Conservation (phyloP, 2,113 vertebrate genomes). For the Lepus americanus region DNA sequence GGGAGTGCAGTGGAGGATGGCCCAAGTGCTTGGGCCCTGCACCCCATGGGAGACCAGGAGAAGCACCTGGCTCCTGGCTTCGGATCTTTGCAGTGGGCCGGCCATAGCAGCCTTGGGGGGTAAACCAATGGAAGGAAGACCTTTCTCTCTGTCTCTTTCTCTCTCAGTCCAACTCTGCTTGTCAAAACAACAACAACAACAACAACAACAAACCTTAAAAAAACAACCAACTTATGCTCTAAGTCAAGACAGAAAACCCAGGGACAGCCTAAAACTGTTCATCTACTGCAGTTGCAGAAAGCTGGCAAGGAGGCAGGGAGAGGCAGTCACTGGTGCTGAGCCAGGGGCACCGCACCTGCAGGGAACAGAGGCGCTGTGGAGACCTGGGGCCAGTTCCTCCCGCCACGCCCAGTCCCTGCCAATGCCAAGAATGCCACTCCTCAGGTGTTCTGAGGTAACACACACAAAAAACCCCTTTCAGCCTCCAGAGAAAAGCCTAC, state of each 20-base stretch:
- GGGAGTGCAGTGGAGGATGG: too few relatives aligned
- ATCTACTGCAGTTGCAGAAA: background rate
- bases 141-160: too few relatives aligned
- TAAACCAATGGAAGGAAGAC: too few relatives aligned
- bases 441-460: background rate
- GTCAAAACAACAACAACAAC: background rate
- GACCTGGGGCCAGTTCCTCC: background rate
- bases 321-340: background rate
- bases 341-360: background rate
- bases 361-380: background rate
- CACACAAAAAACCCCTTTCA: background rate
- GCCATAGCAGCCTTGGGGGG: too few relatives aligned
- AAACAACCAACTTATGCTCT: background rate
- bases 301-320: background rate
- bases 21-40: too few relatives aligned
- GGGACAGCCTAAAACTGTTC: background rate
- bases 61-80: too few relatives aligned
- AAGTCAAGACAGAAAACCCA: conserved; percentile 15
- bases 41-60: too few relatives aligned
- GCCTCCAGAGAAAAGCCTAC: conserved; percentile 37
- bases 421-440: background rate
- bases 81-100: too few relatives aligned
- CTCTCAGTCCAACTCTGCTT: too few relatives aligned
- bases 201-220: background rate
- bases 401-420: background rate